Evolutionary conservation across 23 tunicate genomes (phyloP), one percentile per base, ranked within the genome.

Genomic region (Phallusia fumigata): DNA sequence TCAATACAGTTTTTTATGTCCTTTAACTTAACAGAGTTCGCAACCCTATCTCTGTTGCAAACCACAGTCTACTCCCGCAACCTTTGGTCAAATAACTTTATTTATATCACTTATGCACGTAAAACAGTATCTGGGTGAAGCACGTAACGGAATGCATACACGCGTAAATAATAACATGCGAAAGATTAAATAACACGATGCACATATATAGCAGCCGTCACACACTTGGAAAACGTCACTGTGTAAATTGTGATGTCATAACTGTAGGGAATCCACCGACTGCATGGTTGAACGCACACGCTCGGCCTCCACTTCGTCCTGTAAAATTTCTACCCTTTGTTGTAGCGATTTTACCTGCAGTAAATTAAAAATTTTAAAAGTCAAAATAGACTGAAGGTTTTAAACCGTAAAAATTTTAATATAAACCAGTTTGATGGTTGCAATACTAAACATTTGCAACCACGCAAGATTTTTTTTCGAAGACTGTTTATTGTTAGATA

Each of bases 301-400:
- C 26, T 65, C 75, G 33, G 44, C 85, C 65, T 87, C 91, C 19
- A 52, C 86, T 49, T 87, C 91, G 15, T 87, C 97, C 31, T 83
- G 84, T 16, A 92, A 79, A 5, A 92, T 82, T 34, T 89, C 85
- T 21, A 87, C 65, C 50, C 97, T 84, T 51, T 92, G 97, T 64
- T 92, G 97, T 36, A 92, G 72, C 0, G 91, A 87, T 77, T 89
- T 88, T 31, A 90, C 78, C 95, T 90, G 52, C 0, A 80, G 0
- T 1, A 58, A 58, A 58, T 58, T 22, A 58, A 22, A 51, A 51
- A 18, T 13, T 21, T 58, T 6, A 58, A 8, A 58, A 24, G 26
- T 16, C 69, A 13, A 58, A 6, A 58, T 21, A 58, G 16, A 58
- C 58, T 13, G 58, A 51, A 15, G 18, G 58, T 51, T 15, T 51